Evolutionary conservation across 2,797 vertebrate genomes (phyloP).

Genomic region (Glossophaga mutica): DNA sequence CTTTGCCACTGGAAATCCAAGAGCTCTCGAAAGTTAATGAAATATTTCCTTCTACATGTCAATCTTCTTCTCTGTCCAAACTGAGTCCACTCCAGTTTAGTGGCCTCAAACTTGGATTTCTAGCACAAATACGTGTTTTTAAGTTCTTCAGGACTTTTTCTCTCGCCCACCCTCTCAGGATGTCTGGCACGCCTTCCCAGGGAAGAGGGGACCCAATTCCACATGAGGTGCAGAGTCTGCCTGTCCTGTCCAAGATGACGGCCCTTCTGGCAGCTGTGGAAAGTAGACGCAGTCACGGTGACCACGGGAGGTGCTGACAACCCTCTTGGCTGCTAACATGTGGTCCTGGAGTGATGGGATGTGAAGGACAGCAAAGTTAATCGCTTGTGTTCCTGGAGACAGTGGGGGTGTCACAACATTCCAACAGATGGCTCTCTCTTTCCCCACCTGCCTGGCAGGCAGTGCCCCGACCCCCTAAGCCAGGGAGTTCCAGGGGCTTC

Average conservation of each 20-base stretch:
- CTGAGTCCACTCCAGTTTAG: neutral
- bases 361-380: neutral
- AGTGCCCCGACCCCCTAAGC: neutral
- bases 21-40: constrained; percentile 3
- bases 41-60: neutral
- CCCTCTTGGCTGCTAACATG: neutral
- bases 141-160: neutral
- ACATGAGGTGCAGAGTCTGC: neutral
- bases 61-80: neutral
- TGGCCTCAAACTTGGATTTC: constrained; percentile 21
- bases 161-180: neutral
- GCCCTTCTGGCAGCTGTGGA: neutral
- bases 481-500: neutral
- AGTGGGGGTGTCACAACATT: neutral
- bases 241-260: neutral
- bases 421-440: neutral
- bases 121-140: neutral
- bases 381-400: neutral
- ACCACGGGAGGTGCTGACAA: neutral
- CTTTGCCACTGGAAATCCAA: neutral
- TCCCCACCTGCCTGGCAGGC: neutral
- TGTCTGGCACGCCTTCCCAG: neutral
- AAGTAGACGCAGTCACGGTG: neutral
- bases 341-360: neutral
- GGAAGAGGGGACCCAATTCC: neutral